Conservation (phyloP, 2,113 vertebrate genomes). For the Alexandromys fortis region DNA sequence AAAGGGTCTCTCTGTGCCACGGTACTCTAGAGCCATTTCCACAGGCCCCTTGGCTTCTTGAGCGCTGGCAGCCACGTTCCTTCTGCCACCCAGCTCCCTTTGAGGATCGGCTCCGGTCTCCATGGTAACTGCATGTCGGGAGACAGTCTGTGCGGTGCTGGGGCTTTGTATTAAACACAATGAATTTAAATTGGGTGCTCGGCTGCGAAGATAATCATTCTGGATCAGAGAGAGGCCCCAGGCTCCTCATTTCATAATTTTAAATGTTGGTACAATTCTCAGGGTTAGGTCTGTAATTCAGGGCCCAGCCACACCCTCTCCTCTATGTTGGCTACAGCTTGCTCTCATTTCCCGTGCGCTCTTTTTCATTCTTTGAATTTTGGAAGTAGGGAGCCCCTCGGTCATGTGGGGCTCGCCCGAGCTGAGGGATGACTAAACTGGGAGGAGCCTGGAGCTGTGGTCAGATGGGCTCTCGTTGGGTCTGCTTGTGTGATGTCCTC, state of each 20-base stretch:
- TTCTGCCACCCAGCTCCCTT: slow-evolving; percentile 56
- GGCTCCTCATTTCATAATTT: slow-evolving; percentile 71
- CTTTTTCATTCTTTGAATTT: slow-evolving; percentile 6
- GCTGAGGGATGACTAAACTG: background rate
- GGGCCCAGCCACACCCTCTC: slow-evolving; percentile 34
- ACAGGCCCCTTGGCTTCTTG: slow-evolving; percentile 38
- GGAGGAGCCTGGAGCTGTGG: background rate
- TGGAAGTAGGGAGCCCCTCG: background rate
- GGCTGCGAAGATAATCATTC: slow-evolving; percentile 75
- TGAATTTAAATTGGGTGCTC: slow-evolving; percentile 84
- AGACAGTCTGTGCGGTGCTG: slow-evolving; percentile 85
- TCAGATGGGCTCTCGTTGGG: background rate
- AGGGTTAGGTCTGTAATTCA: slow-evolving; percentile 39
- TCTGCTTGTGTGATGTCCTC: background rate
- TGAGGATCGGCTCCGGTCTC: slow-evolving; percentile 83
- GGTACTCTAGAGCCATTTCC: slow-evolving; percentile 45
- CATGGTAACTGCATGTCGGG: slow-evolving; percentile 86
- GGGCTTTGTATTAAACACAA: slow-evolving; percentile 90
- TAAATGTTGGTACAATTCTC: slow-evolving; percentile 68
- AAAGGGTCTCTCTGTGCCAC: slow-evolving; percentile 21
- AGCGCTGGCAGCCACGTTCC: slow-evolving; percentile 50
- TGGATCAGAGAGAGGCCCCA: slow-evolving; percentile 67
- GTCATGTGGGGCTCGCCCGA: background rate
- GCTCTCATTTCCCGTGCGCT: background rate
- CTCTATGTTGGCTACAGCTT: slow-evolving; percentile 22